Conservation (phyloP, 2,888 invertebrate species). For the Campaea margaritaria region DNA sequence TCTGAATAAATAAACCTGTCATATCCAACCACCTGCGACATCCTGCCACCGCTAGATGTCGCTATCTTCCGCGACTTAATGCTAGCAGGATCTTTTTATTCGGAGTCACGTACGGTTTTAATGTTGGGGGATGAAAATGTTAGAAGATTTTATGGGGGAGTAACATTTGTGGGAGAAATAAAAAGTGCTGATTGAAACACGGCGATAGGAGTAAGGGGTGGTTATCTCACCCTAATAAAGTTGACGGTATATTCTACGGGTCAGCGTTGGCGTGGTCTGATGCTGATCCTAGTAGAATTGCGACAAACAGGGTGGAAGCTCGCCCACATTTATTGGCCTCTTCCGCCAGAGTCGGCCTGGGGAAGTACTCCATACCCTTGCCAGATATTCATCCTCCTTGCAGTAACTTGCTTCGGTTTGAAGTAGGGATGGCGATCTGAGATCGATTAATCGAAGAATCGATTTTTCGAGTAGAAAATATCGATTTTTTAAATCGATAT, state of each 20-base stretch:
- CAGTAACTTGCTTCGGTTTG: too few species aligned
- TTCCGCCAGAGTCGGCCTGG: too few species aligned
- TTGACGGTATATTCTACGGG: constrained; percentile 2
- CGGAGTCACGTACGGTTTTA: constrained; percentile 27
- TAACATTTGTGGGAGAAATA: constrained; percentile 25
- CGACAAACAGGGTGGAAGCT: too few species aligned
- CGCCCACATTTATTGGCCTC: too few species aligned
- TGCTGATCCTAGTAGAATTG: too few species aligned
- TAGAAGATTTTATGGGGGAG: constrained; percentile 22
- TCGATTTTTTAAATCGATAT: too few species aligned
- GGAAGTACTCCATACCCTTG: too few species aligned
- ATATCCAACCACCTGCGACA: not conserved
- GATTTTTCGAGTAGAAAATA: too few species aligned
- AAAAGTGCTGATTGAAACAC: constrained; percentile 26
- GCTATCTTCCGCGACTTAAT: not conserved
- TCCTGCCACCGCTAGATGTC: constrained; percentile 2
- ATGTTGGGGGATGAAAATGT: constrained; percentile 24
- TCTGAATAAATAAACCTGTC: not conserved
- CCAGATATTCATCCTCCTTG: too few species aligned
- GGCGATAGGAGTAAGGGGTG: constrained; percentile 10
- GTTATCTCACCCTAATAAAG: constrained; percentile 20
- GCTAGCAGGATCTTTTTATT: constrained; percentile 13
- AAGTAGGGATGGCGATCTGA: too few species aligned
- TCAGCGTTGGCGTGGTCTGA: not conserved
- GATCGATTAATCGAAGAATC: too few species aligned